These are phyloP conservation scores for Chaetodon trifasciatus DNA, from an alignment of 2,797 vertebrate genomes.

Conservation along the genomic window DNA sequence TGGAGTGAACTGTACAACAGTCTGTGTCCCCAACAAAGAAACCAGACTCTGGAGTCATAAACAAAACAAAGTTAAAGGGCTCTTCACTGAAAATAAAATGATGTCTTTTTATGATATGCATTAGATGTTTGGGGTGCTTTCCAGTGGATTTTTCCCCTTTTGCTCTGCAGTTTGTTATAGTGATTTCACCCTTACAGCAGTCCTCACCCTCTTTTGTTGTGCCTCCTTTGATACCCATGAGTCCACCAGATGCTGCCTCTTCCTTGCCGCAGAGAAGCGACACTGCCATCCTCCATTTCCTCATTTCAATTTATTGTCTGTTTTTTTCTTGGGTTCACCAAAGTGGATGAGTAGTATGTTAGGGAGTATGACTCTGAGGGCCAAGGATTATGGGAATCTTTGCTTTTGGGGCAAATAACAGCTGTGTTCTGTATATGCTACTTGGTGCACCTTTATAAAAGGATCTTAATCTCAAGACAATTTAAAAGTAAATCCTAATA, in stretches of 20 bases:
- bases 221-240: not conserved
- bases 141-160: not conserved
- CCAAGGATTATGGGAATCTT: no score
- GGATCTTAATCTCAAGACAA: no score
- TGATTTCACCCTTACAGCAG: not conserved
- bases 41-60: not conserved
- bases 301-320: not conserved
- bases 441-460: no score
- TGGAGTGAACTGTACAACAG: not conserved
- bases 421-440: no score
- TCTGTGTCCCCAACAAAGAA: not conserved
- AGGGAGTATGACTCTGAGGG: no score
- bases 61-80: not conserved
- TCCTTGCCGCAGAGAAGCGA: no score
- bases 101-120: not conserved
- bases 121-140: not conserved
- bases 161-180: not conserved
- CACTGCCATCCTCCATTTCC: not conserved
- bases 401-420: no score
- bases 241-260: no score
- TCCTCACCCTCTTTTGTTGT: not conserved
- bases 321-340: no score
- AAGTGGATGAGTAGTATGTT: no score
- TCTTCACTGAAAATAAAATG: not conserved
- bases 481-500: no score